Evolutionary conservation across 2,113 vertebrate species (phyloP).

Genomic region (Isichthys henryi): DNA sequence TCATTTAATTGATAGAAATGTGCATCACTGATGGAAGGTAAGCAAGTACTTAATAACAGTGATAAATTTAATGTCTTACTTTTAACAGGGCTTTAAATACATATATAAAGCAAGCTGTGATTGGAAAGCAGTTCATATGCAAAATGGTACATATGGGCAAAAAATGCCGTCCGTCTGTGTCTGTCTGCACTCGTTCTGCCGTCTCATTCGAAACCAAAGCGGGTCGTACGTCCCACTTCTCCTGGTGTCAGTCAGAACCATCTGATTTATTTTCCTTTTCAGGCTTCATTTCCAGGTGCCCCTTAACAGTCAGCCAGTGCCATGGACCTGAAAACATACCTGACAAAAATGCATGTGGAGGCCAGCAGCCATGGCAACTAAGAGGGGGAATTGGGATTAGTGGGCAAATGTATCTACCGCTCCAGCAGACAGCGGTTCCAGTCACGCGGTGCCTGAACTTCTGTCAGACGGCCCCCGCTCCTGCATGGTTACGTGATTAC

Average conservation of each 20-base stretch:
- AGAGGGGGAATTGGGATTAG: background rate
- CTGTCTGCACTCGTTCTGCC: background rate
- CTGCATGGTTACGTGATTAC: background rate
- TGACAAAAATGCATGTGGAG: background rate
- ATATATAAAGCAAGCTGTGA: background rate
- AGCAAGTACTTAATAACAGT: background rate
- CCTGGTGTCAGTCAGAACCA: background rate
- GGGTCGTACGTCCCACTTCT: background rate
- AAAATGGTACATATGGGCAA: background rate
- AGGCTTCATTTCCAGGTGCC: background rate
- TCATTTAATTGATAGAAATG: background rate
- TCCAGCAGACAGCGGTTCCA: background rate
- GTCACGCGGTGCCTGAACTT: background rate
- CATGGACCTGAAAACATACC: background rate
- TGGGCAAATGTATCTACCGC: background rate
- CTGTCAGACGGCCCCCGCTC: background rate
- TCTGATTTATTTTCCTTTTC: background rate
- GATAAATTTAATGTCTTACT: background rate
- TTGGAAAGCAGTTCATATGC: background rate
- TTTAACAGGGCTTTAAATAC: background rate
- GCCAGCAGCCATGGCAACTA: background rate
- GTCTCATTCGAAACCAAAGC: background rate
- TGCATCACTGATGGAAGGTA: background rate
- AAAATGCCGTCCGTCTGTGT: background rate
- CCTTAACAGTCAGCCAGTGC: background rate